Evolutionary conservation across 1,140 invertebrate species (phyloP).

Genomic region (Daktulosphaira vitifoliae): DNA sequence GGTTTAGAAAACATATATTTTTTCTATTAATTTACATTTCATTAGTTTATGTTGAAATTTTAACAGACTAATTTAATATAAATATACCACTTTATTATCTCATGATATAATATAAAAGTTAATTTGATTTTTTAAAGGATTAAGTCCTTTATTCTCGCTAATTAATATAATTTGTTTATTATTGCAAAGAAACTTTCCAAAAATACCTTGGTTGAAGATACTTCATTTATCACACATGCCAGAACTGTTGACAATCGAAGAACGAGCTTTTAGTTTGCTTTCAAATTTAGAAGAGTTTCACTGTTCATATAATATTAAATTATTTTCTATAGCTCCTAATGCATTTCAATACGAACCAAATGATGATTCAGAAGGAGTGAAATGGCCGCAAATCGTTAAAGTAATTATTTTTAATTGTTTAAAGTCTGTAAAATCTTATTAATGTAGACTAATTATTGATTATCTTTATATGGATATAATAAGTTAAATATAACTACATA

Average conservation of each 20-base stretch:
- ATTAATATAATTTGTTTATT: no score
- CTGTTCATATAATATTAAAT: slow-evolving; percentile 50
- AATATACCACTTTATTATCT: no score
- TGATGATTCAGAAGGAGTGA: slow-evolving; percentile 43
- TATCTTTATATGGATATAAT: no score
- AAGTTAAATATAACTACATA: neutral
- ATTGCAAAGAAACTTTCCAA: slow-evolving; percentile 53
- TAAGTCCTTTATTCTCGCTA: no score
- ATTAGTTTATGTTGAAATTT: no score
- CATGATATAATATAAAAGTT: no score
- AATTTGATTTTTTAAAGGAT: no score
- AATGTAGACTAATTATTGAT: no score
- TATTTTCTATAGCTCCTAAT: slow-evolving; percentile 49
- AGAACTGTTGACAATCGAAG: slow-evolving; percentile 48
- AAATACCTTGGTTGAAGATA: slow-evolving; percentile 50
- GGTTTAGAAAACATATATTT: no score
- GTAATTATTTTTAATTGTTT: slow-evolving; percentile 44
- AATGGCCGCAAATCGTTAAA: slow-evolving; percentile 53
- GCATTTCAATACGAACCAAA: slow-evolving; percentile 46
- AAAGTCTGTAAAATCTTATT: no score
- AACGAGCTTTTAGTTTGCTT: slow-evolving; percentile 48
- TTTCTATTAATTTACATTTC: no score
- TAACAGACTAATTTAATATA: no score
- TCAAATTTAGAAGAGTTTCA: slow-evolving; percentile 47
- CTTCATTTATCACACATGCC: slow-evolving; percentile 57